Conservation (phyloP, 2,888 invertebrate species). For the Xestia xanthographa region DNA sequence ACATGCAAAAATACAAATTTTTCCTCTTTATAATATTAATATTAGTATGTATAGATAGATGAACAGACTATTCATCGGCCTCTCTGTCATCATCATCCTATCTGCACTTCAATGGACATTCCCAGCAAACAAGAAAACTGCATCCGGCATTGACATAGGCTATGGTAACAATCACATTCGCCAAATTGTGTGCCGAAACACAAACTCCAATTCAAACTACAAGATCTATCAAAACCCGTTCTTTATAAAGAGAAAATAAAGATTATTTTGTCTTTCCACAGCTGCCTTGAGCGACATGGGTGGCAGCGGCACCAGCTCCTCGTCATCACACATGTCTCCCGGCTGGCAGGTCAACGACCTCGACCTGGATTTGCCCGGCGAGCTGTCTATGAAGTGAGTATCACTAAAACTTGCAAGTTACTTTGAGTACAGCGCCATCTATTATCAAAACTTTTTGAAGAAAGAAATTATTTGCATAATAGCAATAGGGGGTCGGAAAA, state of each 20-base stretch:
- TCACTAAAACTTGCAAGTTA: constrained; percentile 12
- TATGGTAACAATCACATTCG: background rate
- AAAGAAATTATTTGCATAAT: no score
- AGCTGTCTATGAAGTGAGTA: constrained; percentile 88
- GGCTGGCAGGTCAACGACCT: constrained; percentile 89
- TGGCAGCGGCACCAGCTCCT: constrained; percentile 87
- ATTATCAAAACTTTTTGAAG: no score
- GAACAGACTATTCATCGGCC: background rate
- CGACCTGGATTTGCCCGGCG: constrained; percentile 87
- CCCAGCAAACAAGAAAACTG: background rate
- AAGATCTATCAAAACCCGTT: background rate
- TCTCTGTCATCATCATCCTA: no score
- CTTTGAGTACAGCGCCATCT: constrained; percentile 20
- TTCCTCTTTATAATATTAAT: no score
- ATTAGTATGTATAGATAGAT: no score
- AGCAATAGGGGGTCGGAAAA: no score
- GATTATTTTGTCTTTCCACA: constrained; percentile 62
- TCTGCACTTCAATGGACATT: background rate
- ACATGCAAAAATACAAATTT: no score
- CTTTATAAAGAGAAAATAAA: background rate
- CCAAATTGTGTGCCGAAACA: background rate
- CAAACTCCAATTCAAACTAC: background rate
- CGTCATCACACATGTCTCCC: constrained; percentile 88
- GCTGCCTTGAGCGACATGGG: constrained; percentile 86
- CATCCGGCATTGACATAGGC: background rate